Conservation (phyloP, 2,797 vertebrate species). For the Myotis vivesi region DNA sequence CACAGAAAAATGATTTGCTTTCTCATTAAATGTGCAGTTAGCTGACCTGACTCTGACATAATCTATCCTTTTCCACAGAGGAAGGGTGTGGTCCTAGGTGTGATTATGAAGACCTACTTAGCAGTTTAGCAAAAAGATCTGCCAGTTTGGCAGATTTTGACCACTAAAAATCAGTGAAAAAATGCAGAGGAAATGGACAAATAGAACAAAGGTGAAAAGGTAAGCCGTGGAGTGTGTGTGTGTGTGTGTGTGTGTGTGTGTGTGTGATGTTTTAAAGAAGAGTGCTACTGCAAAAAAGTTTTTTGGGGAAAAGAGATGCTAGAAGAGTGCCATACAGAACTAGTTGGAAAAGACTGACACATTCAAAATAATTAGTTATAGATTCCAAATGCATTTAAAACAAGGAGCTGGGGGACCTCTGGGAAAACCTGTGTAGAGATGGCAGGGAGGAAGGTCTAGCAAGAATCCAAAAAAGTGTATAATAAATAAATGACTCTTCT, state of each 20-base stretch:
- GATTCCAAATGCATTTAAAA: constrained; percentile 7
- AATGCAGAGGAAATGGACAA: neutral
- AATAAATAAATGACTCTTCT: constrained; percentile 35
- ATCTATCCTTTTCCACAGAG: neutral
- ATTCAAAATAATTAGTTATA: constrained; percentile 5
- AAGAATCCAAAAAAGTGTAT: neutral
- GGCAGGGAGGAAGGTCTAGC: neutral
- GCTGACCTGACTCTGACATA: neutral
- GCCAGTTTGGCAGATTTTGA: neutral
- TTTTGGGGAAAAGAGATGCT: neutral
- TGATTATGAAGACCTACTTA: neutral
- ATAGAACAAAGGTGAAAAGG: neutral
- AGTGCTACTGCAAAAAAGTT: neutral
- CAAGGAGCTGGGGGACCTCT: neutral
- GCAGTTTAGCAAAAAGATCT: neutral
- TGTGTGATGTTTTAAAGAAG: neutral
- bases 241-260: neutral
- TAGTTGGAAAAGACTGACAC: neutral
- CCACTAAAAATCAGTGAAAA: constrained; percentile 6
- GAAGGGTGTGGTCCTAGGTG: neutral
- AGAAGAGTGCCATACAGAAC: neutral
- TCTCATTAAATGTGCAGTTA: constrained; percentile 8
- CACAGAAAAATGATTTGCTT: neutral
- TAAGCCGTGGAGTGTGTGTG: neutral
- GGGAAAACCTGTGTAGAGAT: neutral